Conservation (phyloP, 1,140 invertebrate genomes). For the Aphidius ervi region DNA sequence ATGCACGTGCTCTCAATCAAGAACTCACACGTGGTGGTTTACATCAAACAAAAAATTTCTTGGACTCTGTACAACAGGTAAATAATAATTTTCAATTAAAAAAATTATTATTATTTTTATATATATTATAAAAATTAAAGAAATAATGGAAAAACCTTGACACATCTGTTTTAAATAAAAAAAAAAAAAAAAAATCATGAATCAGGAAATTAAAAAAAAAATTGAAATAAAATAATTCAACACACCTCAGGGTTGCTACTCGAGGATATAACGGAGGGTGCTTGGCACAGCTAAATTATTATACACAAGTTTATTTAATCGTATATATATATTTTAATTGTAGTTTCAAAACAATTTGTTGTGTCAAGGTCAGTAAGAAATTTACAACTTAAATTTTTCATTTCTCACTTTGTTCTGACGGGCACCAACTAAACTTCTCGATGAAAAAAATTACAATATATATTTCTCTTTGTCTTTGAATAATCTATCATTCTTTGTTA, state of each 20-base stretch:
- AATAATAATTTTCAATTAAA: conserved; percentile 21
- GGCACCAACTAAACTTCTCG: not conserved
- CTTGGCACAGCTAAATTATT: conserved; percentile 52
- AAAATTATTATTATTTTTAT: conserved; percentile 1
- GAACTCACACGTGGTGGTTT: conserved; percentile 56
- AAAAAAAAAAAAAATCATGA: no score
- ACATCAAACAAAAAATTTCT: conserved; percentile 57
- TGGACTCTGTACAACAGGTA: conserved; percentile 65
- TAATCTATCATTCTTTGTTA: no score
- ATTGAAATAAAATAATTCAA: conserved; percentile 2
- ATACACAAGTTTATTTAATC: conserved; percentile 30
- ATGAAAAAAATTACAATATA: no score
- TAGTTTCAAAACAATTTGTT: conserved; percentile 52
- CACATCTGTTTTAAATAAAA: no score
- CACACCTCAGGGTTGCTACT: conserved; percentile 23
- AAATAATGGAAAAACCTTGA: not conserved
- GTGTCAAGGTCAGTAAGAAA: conserved; percentile 45
- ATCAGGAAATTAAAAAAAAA: no score
- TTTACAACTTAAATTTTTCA: no score
- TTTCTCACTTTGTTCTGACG: no score
- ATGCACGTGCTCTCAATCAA: conserved; percentile 58
- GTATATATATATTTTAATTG: conserved; percentile 49
- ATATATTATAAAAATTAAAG: not conserved
- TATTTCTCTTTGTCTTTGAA: not conserved
- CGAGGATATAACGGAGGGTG: conserved; percentile 28